Conservation (phyloP, 1,140 invertebrate genomes). For the Diachasmimorpha longicaudata region DNA sequence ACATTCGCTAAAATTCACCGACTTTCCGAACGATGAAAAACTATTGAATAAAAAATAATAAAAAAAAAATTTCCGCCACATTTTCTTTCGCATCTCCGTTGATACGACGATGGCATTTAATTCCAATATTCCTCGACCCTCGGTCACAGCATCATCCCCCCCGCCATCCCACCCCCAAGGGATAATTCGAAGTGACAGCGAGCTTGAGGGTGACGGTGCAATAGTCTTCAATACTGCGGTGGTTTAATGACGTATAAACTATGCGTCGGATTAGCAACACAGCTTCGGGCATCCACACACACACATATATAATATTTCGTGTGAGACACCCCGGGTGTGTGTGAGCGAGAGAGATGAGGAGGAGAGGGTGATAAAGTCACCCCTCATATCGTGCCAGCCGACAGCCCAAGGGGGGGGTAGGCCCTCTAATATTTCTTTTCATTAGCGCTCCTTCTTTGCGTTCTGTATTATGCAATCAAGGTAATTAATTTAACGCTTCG, state of each 20-base stretch:
- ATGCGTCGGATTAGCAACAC: conserved; percentile 59
- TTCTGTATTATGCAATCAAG: conserved; percentile 9
- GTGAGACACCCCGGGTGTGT: neutral
- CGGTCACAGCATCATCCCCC: conserved; percentile 10
- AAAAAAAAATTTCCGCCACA: too few relatives aligned
- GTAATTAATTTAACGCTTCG: conserved; percentile 14
- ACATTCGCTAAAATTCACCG: neutral
- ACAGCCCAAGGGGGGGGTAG: neutral
- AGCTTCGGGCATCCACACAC: conserved; percentile 37
- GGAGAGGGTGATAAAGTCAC: conserved; percentile 9
- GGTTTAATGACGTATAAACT: conserved; percentile 59
- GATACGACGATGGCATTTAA: conserved; percentile 47
- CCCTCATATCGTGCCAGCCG: neutral
- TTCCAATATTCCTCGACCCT: conserved; percentile 54
- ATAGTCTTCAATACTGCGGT: conserved; percentile 43
- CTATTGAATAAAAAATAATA: too few relatives aligned
- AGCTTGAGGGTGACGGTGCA: conserved; percentile 18
- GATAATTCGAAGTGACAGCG: conserved; percentile 57
- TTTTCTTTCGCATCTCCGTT: neutral
- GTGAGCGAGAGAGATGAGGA: conserved; percentile 25
- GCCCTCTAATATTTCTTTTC: conserved; percentile 6
- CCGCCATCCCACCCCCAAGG: conserved; percentile 52
- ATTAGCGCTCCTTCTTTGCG: conserved; percentile 5
- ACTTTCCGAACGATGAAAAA: too few relatives aligned
- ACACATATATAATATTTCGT: conserved; percentile 33